Evolutionary conservation across 2,113 vertebrate species (phyloP).

Genomic region (Lycaon pictus): DNA sequence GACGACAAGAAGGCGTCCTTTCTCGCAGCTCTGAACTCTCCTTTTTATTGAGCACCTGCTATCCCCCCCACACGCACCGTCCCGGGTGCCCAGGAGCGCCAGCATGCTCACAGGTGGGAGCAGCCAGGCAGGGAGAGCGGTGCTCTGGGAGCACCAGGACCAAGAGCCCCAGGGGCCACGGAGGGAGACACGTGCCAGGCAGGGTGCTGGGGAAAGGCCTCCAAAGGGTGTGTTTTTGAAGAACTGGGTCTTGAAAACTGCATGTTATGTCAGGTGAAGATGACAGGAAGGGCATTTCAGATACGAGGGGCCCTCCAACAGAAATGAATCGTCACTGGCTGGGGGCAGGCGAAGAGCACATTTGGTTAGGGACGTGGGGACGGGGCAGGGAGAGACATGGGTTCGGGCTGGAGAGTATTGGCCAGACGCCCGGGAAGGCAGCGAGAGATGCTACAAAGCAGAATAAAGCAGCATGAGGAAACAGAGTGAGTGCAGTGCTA

Average conservation of each 20-base stretch:
- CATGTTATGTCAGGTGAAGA: not conserved
- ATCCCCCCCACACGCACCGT: no score
- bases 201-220: not conserved
- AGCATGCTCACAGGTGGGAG: no score
- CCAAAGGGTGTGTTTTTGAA: not conserved
- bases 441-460: not conserved
- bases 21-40: not conserved
- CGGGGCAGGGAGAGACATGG: not conserved
- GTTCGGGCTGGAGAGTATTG: not conserved
- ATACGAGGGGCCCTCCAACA: not conserved
- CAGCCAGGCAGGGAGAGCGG: not conserved
- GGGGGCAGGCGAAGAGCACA: not conserved
- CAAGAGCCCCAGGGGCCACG: not conserved
- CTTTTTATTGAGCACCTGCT: not conserved
- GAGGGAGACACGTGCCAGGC: not conserved
- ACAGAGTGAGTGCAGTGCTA: not conserved
- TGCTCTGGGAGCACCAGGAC: not conserved
- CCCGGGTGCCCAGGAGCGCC: no score
- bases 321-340: not conserved
- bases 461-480: not conserved
- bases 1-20: not conserved
- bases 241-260: not conserved
- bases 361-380: not conserved
- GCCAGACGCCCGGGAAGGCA: not conserved
- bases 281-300: not conserved